These are phyloP conservation scores for Microctenopoma steveboyesi DNA, from an alignment of 2,797 vertebrate species.

Conservation along the genomic window DNA sequence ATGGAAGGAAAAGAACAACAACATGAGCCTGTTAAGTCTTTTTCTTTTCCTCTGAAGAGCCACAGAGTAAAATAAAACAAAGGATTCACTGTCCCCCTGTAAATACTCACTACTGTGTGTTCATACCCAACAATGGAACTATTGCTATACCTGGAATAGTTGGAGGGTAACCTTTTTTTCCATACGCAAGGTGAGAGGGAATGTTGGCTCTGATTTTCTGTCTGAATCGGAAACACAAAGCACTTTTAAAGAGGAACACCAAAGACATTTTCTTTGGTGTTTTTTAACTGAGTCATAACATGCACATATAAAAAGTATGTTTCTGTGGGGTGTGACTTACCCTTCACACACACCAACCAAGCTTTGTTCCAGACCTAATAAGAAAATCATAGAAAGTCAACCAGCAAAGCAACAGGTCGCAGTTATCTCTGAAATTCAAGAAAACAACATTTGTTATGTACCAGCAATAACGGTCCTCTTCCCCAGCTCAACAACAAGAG, in stretches of 20 bases:
- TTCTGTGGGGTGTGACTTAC: conserved; percentile 78
- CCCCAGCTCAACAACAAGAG: conserved; percentile 94
- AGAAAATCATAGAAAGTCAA: conserved; percentile 37
- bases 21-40: too few species aligned
- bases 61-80: too few species aligned
- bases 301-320: too few species aligned
- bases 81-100: too few species aligned
- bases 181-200: conserved; percentile 93
- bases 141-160: conserved; percentile 89
- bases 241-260: background rate
- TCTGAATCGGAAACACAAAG: conserved; percentile 70
- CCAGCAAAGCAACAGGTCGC: conserved; percentile 21
- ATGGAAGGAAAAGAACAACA: too few species aligned
- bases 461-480: conserved; percentile 94
- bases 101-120: background rate
- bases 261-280: background rate
- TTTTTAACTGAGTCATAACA: background rate
- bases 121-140: background rate
- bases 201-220: conserved; percentile 95
- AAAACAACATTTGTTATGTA: conserved; percentile 58
- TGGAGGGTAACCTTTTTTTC: conserved; percentile 94
- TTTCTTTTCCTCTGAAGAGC: too few species aligned
- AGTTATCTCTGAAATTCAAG: conserved; percentile 6
- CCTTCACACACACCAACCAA: conserved; percentile 94
- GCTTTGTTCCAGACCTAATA: conserved; percentile 93